Percentiles rank a stretch among this genome's conserved stretches.
Evolutionary conservation across 2,888 invertebrate species (phyloP).

Genomic region (Epinotia demarniana): DNA sequence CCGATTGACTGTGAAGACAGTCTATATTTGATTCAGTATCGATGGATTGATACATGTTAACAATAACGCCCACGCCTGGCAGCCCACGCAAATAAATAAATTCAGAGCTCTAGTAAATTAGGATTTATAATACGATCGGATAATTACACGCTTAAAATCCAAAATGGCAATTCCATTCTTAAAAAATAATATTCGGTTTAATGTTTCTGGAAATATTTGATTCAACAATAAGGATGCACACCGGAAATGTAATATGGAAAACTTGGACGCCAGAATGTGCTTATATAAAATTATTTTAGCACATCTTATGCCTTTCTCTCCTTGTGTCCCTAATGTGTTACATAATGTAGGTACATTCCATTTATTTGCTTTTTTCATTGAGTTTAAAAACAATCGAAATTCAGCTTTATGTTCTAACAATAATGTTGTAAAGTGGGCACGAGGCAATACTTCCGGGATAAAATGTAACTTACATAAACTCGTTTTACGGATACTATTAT

Average conservation of each 20-base stretch:
- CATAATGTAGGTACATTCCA: too few relatives aligned
- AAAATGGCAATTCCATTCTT: conserved; percentile 19
- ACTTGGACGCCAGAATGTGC: background rate
- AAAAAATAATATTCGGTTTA: background rate
- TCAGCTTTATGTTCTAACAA: too few relatives aligned
- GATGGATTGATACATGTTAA: conserved; percentile 18
- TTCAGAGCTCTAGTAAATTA: conserved; percentile 28
- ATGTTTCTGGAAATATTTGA: conserved; percentile 12
- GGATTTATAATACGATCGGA: conserved; percentile 16
- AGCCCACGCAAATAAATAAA: conserved; percentile 32
- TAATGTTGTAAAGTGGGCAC: too few relatives aligned
- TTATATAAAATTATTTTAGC: background rate
- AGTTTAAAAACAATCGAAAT: too few relatives aligned
- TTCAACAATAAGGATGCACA: too few relatives aligned
- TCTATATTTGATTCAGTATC: conserved; percentile 7
- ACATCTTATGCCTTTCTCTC: background rate
- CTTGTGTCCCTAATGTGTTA: background rate
- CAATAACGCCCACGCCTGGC: conserved; percentile 22
- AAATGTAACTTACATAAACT: too few relatives aligned
- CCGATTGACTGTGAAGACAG: background rate
- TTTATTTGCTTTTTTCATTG: too few relatives aligned
- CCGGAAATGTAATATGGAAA: too few relatives aligned
- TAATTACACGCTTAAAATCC: conserved; percentile 14
- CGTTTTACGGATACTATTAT: too few relatives aligned
- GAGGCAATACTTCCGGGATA: too few relatives aligned